These are phyloP conservation scores for Macropodus opercularis DNA, from an alignment of 2,797 vertebrate genomes.

Conservation along the genomic window DNA sequence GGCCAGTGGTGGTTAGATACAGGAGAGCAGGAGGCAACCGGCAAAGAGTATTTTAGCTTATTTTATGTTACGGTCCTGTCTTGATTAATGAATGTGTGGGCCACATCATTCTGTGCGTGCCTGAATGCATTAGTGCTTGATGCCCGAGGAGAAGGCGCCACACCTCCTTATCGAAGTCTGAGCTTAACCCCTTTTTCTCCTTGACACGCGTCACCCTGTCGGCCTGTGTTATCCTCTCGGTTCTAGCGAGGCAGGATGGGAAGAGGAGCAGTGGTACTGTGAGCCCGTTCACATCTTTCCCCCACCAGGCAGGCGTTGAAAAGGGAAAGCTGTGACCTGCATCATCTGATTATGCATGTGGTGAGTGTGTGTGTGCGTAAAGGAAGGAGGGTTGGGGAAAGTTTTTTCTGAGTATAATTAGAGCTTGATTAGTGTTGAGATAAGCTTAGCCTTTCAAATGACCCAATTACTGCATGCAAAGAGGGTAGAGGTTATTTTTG, in stretches of 20 bases:
- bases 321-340: conserved; percentile 60
- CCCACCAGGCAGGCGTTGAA: conserved; percentile 61
- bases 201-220: conserved; percentile 42
- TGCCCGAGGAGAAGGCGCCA: conserved; percentile 29
- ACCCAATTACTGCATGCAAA: conserved; percentile 77
- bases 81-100: not conserved
- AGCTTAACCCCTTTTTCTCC: conserved; percentile 26
- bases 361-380: conserved; percentile 8
- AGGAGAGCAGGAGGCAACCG: conserved; percentile 36
- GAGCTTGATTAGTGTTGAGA: conserved; percentile 78
- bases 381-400: conserved; percentile 50
- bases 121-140: conserved; percentile 23
- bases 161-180: conserved; percentile 23
- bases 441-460: conserved; percentile 79
- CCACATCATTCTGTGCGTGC: conserved; percentile 4
- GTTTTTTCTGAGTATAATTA: conserved; percentile 74
- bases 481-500: conserved; percentile 73
- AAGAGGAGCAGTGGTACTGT: conserved; percentile 12
- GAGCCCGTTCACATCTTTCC: conserved; percentile 33
- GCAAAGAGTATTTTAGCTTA: not conserved
- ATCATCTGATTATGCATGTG: conserved; percentile 66
- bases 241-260: conserved; percentile 12
- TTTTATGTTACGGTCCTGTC: not conserved
- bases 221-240: conserved; percentile 19
- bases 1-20: conserved; percentile 48